These are phyloP conservation scores for Melanerpes aurifrons DNA, from an alignment of 2,113 vertebrate species.

Conservation along the genomic window DNA sequence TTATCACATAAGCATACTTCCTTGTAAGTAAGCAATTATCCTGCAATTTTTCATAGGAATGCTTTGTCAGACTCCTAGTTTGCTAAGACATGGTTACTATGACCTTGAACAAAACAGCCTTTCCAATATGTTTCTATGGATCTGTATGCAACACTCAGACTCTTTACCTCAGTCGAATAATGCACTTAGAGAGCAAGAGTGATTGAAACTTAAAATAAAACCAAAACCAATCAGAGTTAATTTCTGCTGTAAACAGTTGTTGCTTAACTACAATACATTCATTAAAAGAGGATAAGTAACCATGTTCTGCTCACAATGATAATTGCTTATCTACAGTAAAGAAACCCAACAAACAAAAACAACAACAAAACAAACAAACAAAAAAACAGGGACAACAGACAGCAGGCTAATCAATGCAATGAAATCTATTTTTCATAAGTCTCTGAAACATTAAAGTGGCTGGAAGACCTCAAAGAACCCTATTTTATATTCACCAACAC, in stretches of 20 bases:
- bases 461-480: not conserved
- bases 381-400: rapidly evolving
- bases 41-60: not conserved
- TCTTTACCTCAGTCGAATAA: not conserved
- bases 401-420: not conserved
- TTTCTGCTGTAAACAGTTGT: not conserved
- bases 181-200: not conserved
- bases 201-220: not conserved
- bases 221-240: not conserved
- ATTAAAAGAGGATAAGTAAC: not conserved
- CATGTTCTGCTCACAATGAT: not conserved
- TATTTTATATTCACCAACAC: not conserved
- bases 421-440: not conserved
- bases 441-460: not conserved
- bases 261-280: not conserved
- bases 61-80: too few species aligned
- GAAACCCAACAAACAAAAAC: not conserved
- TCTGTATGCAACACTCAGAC: not conserved
- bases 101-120: not conserved
- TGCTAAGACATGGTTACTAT: not conserved
- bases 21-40: not conserved
- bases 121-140: not conserved
- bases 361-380: too few species aligned
- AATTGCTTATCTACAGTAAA: too few species aligned
- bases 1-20: not conserved